Evolutionary conservation across 2,888 invertebrate genomes (phyloP).

Genomic region (Nymphalis c-album): DNA sequence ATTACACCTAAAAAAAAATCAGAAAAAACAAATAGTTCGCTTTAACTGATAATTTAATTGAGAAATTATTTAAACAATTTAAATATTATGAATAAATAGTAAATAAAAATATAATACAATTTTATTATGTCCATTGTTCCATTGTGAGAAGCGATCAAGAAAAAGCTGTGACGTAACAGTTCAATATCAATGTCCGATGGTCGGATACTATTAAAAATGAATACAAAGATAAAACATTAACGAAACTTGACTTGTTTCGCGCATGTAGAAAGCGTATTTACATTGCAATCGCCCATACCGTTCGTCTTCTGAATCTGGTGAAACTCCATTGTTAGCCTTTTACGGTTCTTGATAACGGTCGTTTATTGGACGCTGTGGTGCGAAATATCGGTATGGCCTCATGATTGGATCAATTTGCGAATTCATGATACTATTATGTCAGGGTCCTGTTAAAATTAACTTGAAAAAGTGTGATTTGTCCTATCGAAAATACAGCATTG

Average conservation of each 20-base stretch:
- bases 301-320: constrained; percentile 52
- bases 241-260: constrained; percentile 19
- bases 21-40: background rate
- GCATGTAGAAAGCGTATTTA: constrained; percentile 50
- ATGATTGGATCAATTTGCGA: background rate
- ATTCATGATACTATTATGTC: background rate
- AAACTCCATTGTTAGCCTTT: constrained; percentile 53
- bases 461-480: no score
- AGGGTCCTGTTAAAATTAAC: background rate
- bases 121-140: constrained; percentile 2
- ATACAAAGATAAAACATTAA: constrained; percentile 9
- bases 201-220: constrained; percentile 19
- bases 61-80: background rate
- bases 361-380: constrained; percentile 27
- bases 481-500: no score
- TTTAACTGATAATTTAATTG: background rate
- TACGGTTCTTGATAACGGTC: constrained; percentile 41
- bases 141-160: constrained; percentile 3
- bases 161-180: constrained; percentile 24
- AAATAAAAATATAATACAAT: constrained; percentile 6
- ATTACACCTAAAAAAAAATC: background rate
- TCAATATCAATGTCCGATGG: constrained; percentile 22
- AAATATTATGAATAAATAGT: constrained; percentile 3
- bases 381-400: constrained; percentile 1
- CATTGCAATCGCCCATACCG: constrained; percentile 49